Conservation (phyloP, 2,797 vertebrate genomes). For the Sebastes itinus region DNA sequence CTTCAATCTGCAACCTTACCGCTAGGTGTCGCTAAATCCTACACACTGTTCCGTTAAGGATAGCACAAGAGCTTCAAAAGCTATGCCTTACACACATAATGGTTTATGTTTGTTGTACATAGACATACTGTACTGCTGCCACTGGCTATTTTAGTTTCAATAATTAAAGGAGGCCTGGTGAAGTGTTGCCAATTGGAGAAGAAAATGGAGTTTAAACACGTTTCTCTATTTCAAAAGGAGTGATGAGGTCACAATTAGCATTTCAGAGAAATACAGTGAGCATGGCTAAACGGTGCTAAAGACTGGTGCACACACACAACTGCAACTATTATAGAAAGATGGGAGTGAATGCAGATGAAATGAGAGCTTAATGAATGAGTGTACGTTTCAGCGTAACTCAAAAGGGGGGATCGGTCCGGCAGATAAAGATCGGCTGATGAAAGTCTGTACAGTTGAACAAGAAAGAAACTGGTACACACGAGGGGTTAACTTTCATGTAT, state of each 20-base stretch:
- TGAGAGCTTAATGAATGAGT: conserved; percentile 28
- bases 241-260: conserved; percentile 28
- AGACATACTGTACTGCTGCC: background rate
- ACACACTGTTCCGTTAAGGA: background rate
- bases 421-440: conserved; percentile 36
- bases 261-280: conserved; percentile 9
- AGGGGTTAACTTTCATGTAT: conserved; percentile 21
- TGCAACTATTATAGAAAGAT: conserved; percentile 2
- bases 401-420: background rate
- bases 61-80: background rate
- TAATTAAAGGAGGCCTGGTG: conserved; percentile 6
- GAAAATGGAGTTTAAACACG: conserved; percentile 14
- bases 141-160: background rate
- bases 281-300: conserved; percentile 14
- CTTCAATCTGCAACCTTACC: too few species aligned
- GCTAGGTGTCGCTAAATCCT: too few species aligned
- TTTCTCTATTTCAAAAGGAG: conserved; percentile 6
- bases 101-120: background rate
- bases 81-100: background rate
- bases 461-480: background rate
- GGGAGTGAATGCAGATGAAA: conserved; percentile 12
- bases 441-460: conserved; percentile 17
- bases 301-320: background rate
- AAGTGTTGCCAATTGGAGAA: background rate
- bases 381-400: conserved; percentile 17